Conservation (phyloP, 1,140 invertebrate species). For the Macrobrachium nipponense region DNA sequence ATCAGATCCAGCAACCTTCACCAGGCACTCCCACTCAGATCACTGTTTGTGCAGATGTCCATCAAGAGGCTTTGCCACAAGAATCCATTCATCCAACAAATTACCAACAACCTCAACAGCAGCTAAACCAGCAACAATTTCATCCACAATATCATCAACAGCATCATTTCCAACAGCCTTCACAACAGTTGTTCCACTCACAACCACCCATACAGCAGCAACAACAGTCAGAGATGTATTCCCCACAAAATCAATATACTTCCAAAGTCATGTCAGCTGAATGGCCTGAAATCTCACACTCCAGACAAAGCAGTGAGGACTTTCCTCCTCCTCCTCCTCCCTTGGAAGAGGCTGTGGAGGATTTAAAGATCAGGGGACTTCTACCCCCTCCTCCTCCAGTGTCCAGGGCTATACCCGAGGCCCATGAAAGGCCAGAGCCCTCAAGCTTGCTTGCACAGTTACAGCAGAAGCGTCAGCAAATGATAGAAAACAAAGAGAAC, state of each 20-base stretch:
- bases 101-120: slow-evolving; percentile 35
- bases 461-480: slow-evolving; percentile 81
- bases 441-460: slow-evolving; percentile 78
- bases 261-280: too few relatives aligned
- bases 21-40: slow-evolving; percentile 60
- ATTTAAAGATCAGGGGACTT: slow-evolving; percentile 61
- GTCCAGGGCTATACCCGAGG: slow-evolving; percentile 49
- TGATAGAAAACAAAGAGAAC: slow-evolving; percentile 69
- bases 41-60: slow-evolving; percentile 65
- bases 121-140: slow-evolving; percentile 23
- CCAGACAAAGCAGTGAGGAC: slow-evolving; percentile 86
- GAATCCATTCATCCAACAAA: slow-evolving; percentile 17
- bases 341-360: slow-evolving; percentile 73
- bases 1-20: slow-evolving; percentile 16
- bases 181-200: background rate
- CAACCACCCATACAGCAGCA: slow-evolving; percentile 20
- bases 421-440: slow-evolving; percentile 63
- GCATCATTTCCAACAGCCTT: slow-evolving; percentile 39
- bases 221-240: slow-evolving; percentile 35
- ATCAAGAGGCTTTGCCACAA: slow-evolving; percentile 60
- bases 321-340: slow-evolving; percentile 88
- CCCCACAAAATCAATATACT: slow-evolving; percentile 4
- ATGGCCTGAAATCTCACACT: slow-evolving; percentile 74
- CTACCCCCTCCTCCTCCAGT: slow-evolving; percentile 51
- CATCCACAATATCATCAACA: slow-evolving; percentile 32